Percentiles rank a stretch among this genome's conserved stretches.
These are phyloP conservation scores for Altica lythri DNA, from an alignment of 2,888 invertebrate genomes.

Conservation along the genomic window DNA sequence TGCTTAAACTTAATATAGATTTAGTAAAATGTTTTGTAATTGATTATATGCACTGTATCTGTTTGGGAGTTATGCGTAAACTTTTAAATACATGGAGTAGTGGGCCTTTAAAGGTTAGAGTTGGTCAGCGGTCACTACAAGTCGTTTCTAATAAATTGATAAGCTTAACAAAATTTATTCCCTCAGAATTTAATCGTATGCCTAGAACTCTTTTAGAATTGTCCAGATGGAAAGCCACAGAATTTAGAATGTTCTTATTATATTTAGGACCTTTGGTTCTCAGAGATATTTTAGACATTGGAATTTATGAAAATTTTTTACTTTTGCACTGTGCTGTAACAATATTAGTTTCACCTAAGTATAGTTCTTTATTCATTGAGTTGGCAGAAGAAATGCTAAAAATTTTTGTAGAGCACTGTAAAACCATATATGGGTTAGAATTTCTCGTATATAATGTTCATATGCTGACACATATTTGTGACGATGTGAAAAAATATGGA, in stretches of 20 bases:
- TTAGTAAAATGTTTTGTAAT: conserved; percentile 10
- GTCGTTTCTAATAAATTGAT: not conserved
- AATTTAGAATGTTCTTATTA: conserved; percentile 13
- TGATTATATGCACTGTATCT: conserved; percentile 21
- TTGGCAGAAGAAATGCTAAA: conserved; percentile 13
- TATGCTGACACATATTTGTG: conserved; percentile 31
- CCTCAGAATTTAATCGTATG: conserved; percentile 9
- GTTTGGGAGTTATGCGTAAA: no score
- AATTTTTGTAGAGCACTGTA: conserved; percentile 15
- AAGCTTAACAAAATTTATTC: not conserved
- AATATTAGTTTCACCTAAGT: no score
- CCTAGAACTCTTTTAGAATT: conserved; percentile 13
- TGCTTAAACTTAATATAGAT: conserved; percentile 16
- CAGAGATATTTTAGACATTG: conserved; percentile 16
- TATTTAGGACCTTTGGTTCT: conserved; percentile 16
- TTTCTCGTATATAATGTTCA: conserved; percentile 34
- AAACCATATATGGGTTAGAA: conserved; percentile 32
- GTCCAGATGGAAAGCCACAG: conserved; percentile 17
- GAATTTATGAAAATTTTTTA: conserved; percentile 18
- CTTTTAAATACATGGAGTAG: conserved; percentile 18
- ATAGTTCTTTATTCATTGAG: conserved; percentile 15
- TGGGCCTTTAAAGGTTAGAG: conserved; percentile 17
- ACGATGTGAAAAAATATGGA: conserved; percentile 34
- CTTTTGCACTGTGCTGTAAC: conserved; percentile 13
- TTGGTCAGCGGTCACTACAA: conserved; percentile 11